Base-by-base conservation (phyloP, 1,140 invertebrate species). In the Homarus americanus region DNA sequence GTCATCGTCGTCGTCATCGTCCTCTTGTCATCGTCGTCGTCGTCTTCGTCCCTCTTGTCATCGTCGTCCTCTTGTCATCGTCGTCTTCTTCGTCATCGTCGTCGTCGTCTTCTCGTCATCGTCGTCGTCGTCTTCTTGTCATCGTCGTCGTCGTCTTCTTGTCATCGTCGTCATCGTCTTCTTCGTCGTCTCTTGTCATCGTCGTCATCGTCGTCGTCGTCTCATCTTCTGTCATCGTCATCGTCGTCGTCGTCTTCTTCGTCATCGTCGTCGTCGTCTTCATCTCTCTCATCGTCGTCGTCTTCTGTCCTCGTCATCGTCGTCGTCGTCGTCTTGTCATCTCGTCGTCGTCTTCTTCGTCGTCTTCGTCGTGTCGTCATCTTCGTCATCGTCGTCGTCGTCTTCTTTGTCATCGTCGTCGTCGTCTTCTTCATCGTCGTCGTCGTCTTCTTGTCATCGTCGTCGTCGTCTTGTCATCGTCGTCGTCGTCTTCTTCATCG, bases 151-250 rank as follows among this genome's bases (percentile, higher is more conserved):
- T n/a, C n/a, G n/a, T n/a, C n/a, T n/a, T n/a, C n/a, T n/a, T n/a
- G n/a, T n/a, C n/a, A n/a, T n/a, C 58, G 58, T 63, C 58, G 58
- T 63, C 58, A n/a, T 63, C 12, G 58, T 63, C 12, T 12, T 63
- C n/a, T n/a, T 63, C 58, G 58, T 63, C 58, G 58, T 63, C 58
- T 63, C 58, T 63, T 63, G 58, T 63, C 58, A n/a, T 63, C 58
- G 58, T 63, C 58, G 58, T n/a, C n/a, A 15, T n/a, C n/a, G 12
- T n/a, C 58, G 58, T 63, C 58, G 58, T 63, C 58, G 58, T 63
- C 12, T 12, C n/a, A 12, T 12, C n/a, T 12, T 12, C n/a, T n/a
- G 58, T 63, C 58, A n/a, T 63, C 58, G 58, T 63, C 58, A 63
- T n/a, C n/a, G n/a, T n/a, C n/a, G n/a, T n/a, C n/a, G n/a, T n/a